Conservation (phyloP, 2,113 vertebrate species). For the Ictalurus punctatus region DNA sequence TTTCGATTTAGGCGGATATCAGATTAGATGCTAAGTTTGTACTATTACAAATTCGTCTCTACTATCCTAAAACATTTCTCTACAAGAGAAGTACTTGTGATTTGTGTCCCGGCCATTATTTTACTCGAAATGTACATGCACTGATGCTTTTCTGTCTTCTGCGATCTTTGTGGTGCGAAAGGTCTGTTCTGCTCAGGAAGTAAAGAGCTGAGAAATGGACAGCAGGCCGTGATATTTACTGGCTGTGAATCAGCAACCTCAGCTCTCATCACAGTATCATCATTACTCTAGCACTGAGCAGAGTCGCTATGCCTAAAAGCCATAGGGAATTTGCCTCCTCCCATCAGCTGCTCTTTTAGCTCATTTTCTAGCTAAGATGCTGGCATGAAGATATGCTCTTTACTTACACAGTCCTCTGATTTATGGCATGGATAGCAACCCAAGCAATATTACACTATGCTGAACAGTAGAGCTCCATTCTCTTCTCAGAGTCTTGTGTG, state of each 20-base stretch:
- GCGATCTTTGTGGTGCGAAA: not conserved
- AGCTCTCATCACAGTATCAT: constrained; percentile 18
- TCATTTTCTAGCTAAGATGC: not conserved
- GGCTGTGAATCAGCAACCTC: constrained; percentile 27
- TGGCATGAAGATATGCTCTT: not conserved
- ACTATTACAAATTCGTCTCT: not conserved
- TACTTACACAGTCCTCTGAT: constrained; percentile 15
- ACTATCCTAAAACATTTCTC: not conserved
- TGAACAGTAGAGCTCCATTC: constrained; percentile 7
- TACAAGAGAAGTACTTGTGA: not conserved
- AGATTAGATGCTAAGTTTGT: not conserved
- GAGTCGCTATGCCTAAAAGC: not conserved
- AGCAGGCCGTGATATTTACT: not conserved
- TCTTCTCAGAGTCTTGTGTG: not conserved
- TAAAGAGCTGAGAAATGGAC: not conserved
- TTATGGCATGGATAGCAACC: constrained; percentile 22
- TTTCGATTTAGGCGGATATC: not conserved
- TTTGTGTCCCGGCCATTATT: too few relatives aligned
- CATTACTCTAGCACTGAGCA: constrained; percentile 10
- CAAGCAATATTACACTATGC: not conserved
- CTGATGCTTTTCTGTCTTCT: not conserved
- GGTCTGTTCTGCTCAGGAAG: not conserved
- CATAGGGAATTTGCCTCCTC: not conserved
- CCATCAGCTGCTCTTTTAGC: not conserved
- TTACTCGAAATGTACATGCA: not conserved